Evolutionary conservation across 2,888 invertebrate genomes (phyloP), one percentile per base, ranked within the genome.

Genomic region (Biston stratarius): DNA sequence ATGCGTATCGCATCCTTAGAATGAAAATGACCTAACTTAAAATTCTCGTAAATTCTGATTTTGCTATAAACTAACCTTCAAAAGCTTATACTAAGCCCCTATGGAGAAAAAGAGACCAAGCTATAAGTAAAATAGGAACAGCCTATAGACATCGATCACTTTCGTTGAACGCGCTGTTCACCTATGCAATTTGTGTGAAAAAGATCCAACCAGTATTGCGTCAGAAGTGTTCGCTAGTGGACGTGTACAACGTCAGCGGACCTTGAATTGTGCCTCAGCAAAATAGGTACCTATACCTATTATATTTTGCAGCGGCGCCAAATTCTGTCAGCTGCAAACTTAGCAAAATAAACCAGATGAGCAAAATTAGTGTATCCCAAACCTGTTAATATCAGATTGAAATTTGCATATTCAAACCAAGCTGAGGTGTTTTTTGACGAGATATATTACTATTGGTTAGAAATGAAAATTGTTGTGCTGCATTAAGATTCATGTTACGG

Each of bases 361-460:
- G 15, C 38, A 38, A 38, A 64, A 53, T 53, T 47, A 48, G 59
- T 53, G 55, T 53, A 47, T 55, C 55, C 60, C 11, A 52, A 53
- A 59, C 64, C 56, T 34, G 65, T 61, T 55, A 56, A 65, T 60
- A 56, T 55, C 42, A 51, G 61, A 49, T 38, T 49, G 49, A 24
- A 11, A 65, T 65, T 65, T 61, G 51, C 65, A 61, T 65, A 60
- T 36, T 53, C 60, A 60, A 65, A 59, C 48, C 48, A 61, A 51
- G 51, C 48, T 36, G 6, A 45, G 34, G 15, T 11, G 48, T 12
- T 5, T 33, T 36, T 55, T 51, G 34, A 65, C 11, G 36, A 56
- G 49, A 65, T 49, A 61, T 56, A 61, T 56, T 65, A 33, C 36
- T 49, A 61, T 65, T 53, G 42, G 36, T 33, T 12, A 55, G 14